phyloP scores from a whole-genome alignment of 2,113 vertebrate species.

The Oenanthe oenanthe region DNA sequence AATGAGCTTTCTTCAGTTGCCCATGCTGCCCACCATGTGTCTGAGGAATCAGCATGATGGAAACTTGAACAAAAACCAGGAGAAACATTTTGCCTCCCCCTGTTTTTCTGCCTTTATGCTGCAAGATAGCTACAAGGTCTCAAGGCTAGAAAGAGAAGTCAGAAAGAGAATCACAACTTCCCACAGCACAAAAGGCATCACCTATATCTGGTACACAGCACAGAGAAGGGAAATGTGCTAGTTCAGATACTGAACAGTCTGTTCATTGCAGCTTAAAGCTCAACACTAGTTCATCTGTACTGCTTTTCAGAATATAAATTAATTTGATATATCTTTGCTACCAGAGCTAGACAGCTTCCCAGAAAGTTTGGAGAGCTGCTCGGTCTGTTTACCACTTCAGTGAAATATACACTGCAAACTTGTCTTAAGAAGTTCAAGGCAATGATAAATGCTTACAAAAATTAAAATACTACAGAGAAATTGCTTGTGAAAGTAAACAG shows the following conservation, averaged over 20 bases:
- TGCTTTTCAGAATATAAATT: neutral
- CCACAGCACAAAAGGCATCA: neutral
- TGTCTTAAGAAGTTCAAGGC: neutral
- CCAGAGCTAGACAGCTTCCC: neutral
- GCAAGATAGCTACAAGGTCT: neutral
- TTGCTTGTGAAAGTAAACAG: neutral
- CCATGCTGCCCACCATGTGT: neutral
- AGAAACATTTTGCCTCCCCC: neutral
- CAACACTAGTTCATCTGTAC: neutral
- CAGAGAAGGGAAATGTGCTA: neutral
- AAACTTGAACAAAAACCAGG: neutral
- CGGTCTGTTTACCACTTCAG: neutral
- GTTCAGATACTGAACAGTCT: neutral
- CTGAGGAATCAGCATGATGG: neutral
- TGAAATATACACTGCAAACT: neutral
- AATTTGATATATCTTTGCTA: neutral
- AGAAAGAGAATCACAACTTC: neutral
- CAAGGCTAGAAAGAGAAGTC: neutral
- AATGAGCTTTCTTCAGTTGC: neutral
- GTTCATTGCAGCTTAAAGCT: neutral
- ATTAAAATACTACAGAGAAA: neutral
- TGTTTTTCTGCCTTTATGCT: neutral
- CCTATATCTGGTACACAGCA: neutral
- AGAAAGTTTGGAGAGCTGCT: neutral
- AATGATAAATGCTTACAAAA: neutral